phyloP scores from a whole-genome alignment of 2,888 invertebrate species.

The Acrobasis repandana region DNA sequence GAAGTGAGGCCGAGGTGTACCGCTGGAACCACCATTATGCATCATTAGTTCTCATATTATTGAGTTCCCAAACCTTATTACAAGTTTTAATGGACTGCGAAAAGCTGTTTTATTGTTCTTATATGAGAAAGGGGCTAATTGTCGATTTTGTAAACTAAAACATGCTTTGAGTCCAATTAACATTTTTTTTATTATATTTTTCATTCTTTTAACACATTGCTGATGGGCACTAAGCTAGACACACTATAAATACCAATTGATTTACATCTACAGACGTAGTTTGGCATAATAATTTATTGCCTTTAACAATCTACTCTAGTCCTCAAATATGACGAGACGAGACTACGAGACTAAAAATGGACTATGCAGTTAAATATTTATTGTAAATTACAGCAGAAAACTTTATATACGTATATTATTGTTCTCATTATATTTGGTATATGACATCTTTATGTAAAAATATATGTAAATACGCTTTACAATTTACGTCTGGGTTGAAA shows the following conservation, averaged over 20 bases:
- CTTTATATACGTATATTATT: too few species aligned
- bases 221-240: too few species aligned
- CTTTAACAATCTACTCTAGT: too few species aligned
- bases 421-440: too few species aligned
- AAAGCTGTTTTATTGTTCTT: conserved; percentile 16
- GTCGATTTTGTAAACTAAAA: conserved; percentile 5
- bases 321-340: too few species aligned
- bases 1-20: conserved; percentile 37
- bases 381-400: background rate
- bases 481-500: background rate
- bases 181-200: background rate
- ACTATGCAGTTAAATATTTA: background rate
- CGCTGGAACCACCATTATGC: conserved; percentile 40
- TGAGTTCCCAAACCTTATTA: conserved; percentile 21
- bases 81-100: conserved; percentile 11
- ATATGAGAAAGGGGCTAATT: conserved; percentile 18
- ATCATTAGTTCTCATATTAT: conserved; percentile 25
- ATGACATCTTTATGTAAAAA: too few species aligned
- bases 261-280: too few species aligned
- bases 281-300: too few species aligned
- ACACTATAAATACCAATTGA: too few species aligned
- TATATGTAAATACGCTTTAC: too few species aligned
- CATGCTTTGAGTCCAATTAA: background rate
- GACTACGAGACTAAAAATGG: too few species aligned
- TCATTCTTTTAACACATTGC: too few species aligned